A percentile compares a stretch with the other conserved stretches of the same genome.
Evolutionary conservation across 2,797 vertebrate genomes (phyloP).

Genomic region (Myotis vivesi): DNA sequence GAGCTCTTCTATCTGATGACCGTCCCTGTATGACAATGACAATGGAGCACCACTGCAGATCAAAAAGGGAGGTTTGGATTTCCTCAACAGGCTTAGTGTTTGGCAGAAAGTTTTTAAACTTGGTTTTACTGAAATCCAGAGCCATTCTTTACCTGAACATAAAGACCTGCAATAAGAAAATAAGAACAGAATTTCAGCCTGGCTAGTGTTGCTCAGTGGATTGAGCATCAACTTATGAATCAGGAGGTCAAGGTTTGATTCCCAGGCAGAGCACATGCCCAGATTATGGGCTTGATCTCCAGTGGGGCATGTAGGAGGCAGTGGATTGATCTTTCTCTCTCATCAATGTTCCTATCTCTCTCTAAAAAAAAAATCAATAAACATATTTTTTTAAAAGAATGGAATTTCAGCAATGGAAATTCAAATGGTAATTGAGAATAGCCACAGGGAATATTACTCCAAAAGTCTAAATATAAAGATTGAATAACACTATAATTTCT

Average conservation of each 20-base stretch:
- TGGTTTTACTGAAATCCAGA: slow-evolving; percentile 16
- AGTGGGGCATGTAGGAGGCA: no score
- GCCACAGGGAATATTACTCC: background rate
- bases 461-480: background rate
- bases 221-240: no score
- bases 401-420: background rate
- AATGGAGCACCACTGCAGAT: background rate
- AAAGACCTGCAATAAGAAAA: background rate
- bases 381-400: background rate
- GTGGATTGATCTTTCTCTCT: no score
- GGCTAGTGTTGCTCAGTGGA: no score
- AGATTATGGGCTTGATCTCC: no score
- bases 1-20: background rate
- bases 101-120: background rate
- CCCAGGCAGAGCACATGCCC: no score
- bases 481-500: background rate
- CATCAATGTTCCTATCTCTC: no score
- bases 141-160: background rate
- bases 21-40: background rate
- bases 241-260: no score
- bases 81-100: background rate
- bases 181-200: background rate
- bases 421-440: background rate
- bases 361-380: no score
- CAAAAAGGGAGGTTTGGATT: background rate